Evolutionary conservation across 2,888 invertebrate genomes (phyloP), one percentile per base, ranked within the genome.

Genomic region (Oxystoma pomonae): DNA sequence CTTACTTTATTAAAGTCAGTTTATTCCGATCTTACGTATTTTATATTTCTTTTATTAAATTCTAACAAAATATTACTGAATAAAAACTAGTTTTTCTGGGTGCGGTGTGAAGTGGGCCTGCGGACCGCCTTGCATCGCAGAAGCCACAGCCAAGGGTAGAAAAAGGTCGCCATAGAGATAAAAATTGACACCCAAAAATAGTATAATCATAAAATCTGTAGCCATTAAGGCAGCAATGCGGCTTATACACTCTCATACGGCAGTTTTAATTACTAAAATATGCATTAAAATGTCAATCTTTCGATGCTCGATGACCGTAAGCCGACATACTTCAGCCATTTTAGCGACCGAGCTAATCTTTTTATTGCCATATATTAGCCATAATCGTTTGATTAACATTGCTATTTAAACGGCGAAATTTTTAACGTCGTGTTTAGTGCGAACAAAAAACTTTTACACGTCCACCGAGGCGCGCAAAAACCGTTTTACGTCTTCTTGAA

Each of bases 311-410:
- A 35, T 12, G 35, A 35, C 35, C 12, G 3, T 35, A 35, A 35
- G 35, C 35, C 35, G 35, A 35, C 35, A 35, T 35, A 35, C 35
- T 35, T 35, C 35, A 35, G 35, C 35, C 35, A 35, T 35, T 35
- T 35, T 35, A 35, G 35, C 35, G 35, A 35, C 35, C 7, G n/a
- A 53, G 53, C 19, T 17, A 53, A 53, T 17, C 19, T 19, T 19
- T 16, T 53, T 53, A 53, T 53, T 19, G 53, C 19, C 53, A 53
- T 53, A 53, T 19, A 53, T 53, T 53, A 53, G 53, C 53, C 16
- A 53, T 53, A 53, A 53, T 53, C 53, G 53, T 53, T 53, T 53
- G 53, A 53, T 53, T 53, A 53, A 53, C 53, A 53, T 53, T 53
- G 53, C 53, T 16, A 53, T 16, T 53, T 35, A 35, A 35, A 35